phyloP scores from a whole-genome alignment of 92 coral and sea anemone species.

The Epizoanthus ramosus region DNA sequence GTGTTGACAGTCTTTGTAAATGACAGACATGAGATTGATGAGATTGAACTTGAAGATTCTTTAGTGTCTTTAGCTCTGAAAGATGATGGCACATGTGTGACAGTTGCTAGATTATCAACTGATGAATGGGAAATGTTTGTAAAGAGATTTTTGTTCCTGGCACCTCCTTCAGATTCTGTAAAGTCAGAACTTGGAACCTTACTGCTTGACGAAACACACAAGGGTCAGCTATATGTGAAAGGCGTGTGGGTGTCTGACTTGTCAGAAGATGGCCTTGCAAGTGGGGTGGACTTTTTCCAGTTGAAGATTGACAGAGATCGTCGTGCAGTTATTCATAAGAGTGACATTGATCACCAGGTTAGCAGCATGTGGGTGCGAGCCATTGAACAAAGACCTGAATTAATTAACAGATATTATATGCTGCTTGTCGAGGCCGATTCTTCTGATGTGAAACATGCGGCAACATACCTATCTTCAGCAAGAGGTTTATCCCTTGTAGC shows the following conservation, averaged over 20 bases:
- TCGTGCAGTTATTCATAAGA: slow-evolving; percentile 58
- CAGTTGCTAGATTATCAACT: slow-evolving; percentile 41
- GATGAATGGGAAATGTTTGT: slow-evolving; percentile 48
- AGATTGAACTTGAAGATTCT: slow-evolving; percentile 1
- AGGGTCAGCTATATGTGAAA: slow-evolving; percentile 59
- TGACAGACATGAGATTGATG: slow-evolving; percentile 37
- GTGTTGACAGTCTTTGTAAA: slow-evolving; percentile 58
- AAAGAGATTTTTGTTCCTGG: slow-evolving; percentile 52
- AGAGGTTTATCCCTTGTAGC: slow-evolving; percentile 42
- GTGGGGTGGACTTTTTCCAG: slow-evolving; percentile 57
- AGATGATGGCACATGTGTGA: slow-evolving; percentile 41
- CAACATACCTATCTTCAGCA: slow-evolving; percentile 37
- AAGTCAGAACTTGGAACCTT: slow-evolving; percentile 48
- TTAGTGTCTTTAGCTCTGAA: slow-evolving; percentile 9
- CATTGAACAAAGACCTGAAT: slow-evolving; percentile 48
- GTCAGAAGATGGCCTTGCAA: slow-evolving; percentile 55
- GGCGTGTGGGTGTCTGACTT: slow-evolving; percentile 64
- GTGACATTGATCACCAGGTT: slow-evolving; percentile 63
- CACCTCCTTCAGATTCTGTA: slow-evolving; percentile 49
- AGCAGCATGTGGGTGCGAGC: slow-evolving; percentile 70
- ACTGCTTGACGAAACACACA: slow-evolving; percentile 31
- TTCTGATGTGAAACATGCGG: slow-evolving; percentile 56
- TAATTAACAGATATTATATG: slow-evolving; percentile 45
- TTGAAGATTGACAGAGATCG: slow-evolving; percentile 61
- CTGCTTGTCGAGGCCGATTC: slow-evolving; percentile 44